These are phyloP conservation scores for Uria aalge DNA, from an alignment of 2,113 vertebrate genomes.

Conservation along the genomic window DNA sequence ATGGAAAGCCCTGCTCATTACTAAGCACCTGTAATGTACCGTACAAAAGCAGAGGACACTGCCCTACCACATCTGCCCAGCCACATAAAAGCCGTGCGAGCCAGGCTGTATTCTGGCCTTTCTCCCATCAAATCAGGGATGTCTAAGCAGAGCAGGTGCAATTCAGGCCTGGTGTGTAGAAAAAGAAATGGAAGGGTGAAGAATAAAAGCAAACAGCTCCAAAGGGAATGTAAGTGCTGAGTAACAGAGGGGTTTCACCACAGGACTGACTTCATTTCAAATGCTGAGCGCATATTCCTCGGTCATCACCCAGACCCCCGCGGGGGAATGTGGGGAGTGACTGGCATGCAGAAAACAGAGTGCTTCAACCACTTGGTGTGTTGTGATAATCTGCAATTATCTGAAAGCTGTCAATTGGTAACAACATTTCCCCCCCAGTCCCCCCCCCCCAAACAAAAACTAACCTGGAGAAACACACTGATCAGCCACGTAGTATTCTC, in stretches of 20 bases:
- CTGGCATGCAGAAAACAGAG: constrained; percentile 21
- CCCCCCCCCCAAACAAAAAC: not conserved
- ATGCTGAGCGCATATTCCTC: constrained; percentile 4
- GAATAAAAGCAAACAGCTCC: not conserved
- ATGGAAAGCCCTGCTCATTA: not conserved
- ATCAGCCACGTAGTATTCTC: not conserved
- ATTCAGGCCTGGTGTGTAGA: not conserved
- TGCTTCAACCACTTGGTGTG: not conserved
- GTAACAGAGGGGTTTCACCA: constrained; percentile 13
- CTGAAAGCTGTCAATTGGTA: not conserved
- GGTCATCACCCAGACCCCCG: not conserved
- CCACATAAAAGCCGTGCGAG: not conserved
- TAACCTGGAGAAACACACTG: not conserved
- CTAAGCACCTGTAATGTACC: not conserved
- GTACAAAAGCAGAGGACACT: not conserved
- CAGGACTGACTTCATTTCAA: not conserved
- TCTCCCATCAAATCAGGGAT: rapidly evolving
- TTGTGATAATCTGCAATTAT: not conserved
- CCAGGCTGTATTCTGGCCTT: no score
- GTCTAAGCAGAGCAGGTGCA: not conserved
- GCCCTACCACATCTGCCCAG: not conserved
- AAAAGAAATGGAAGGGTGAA: not conserved
- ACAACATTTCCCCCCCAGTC: not conserved
- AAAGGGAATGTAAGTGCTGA: not conserved
- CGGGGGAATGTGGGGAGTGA: not conserved